Base-by-base conservation (phyloP, 2,888 invertebrate species). In the Oithona nana region DNA sequence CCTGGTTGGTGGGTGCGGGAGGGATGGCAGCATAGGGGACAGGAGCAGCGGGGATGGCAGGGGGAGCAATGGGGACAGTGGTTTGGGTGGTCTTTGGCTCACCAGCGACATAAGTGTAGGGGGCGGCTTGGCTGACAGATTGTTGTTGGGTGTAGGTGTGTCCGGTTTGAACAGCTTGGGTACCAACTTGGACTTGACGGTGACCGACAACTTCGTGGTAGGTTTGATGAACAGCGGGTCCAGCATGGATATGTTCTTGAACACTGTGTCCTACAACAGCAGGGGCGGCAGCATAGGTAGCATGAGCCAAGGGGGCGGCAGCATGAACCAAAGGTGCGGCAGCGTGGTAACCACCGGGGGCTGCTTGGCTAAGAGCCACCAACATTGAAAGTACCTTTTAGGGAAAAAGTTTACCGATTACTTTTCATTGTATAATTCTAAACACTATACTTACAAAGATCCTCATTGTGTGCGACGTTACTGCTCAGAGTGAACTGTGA, bases 401-500 rank as follows among this genome's bases (percentile, higher is more conserved):
- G 6, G 51, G 20, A 51, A 51, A 51, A 16, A 13, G 20, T 24
- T 6, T 16, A 51, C 51, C 8, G 51, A 22, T 13, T 6, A 22
- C 8, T 16, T 24, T 51, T 51, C 20, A 24, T 51, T 16, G 54
- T 24, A 20, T 24, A 20, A n/a, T n/a, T n/a, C n/a, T n/a, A n/a
- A n/a, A n/a, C n/a, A n/a, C 26, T 54, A 20, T 16, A 26, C 24
- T 26, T 20, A 54, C 54, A 26, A 54, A 54, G 26, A 26, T 24
- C 54, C 26, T 54, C 54, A 54, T 54, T 54, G 54, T 54, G 54
- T 54, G 20, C 16, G 22, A 24, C 24, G 54, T 54, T 24, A 54
- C 54, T 54, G 54, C 54, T 54, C 54, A 54, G 54, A 54, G 54
- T 54, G 54, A 54, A 54, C 54, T 54, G 54, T 54, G 26, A 20